phyloP scores from a whole-genome alignment of 2,888 invertebrate species.

The Xylophagus ater region DNA sequence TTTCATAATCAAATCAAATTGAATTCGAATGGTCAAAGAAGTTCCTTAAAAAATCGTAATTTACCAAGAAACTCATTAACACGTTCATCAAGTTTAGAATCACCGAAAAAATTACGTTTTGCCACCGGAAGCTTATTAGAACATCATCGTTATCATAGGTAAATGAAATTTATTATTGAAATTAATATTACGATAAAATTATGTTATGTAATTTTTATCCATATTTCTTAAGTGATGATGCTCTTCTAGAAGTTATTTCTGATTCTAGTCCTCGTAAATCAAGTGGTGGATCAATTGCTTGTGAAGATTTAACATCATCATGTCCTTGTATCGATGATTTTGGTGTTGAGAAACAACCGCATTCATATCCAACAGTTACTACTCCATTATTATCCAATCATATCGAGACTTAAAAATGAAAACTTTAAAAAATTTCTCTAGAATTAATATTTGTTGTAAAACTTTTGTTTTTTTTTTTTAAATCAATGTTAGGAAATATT shows the following conservation, averaged over 20 bases:
- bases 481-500: too few species aligned
- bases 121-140: slow-evolving; percentile 56
- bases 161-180: background rate
- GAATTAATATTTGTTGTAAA: too few species aligned
- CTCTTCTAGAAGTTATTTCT: slow-evolving; percentile 33
- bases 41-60: slow-evolving; percentile 59
- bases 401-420: slow-evolving; percentile 29
- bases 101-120: slow-evolving; percentile 70
- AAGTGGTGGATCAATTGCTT: slow-evolving; percentile 29
- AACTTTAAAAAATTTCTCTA: too few species aligned
- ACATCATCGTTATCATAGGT: slow-evolving; percentile 39
- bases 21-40: slow-evolving; percentile 40
- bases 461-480: too few species aligned
- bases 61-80: slow-evolving; percentile 45
- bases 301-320: slow-evolving; percentile 32
- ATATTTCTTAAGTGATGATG: slow-evolving; percentile 31
- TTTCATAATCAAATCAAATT: slow-evolving; percentile 22
- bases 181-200: background rate
- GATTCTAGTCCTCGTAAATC: slow-evolving; percentile 32
- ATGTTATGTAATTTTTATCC: background rate
- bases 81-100: slow-evolving; percentile 70
- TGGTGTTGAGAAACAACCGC: slow-evolving; percentile 26
- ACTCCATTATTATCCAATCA: slow-evolving; percentile 36
- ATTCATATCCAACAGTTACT: slow-evolving; percentile 32
- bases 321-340: slow-evolving; percentile 33